phyloP scores from a whole-genome alignment of 2,113 vertebrate species.

The Capra hircus region DNA sequence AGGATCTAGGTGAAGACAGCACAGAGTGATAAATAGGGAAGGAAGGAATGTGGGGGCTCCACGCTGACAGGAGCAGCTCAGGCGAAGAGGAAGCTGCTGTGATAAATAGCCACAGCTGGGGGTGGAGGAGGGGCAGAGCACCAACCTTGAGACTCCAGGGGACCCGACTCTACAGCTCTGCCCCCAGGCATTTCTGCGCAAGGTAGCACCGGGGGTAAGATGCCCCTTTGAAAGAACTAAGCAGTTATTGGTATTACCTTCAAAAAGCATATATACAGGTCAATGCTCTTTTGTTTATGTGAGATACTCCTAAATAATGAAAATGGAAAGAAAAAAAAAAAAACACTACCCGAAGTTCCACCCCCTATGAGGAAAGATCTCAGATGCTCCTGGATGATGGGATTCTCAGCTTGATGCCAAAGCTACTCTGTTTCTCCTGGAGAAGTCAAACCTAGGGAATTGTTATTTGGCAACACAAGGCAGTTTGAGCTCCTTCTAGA shows the following conservation, averaged over 20 bases:
- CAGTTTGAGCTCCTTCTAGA: background rate
- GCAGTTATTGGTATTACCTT: background rate
- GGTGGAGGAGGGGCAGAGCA: fast-evolving
- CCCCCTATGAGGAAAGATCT: background rate
- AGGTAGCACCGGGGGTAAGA: background rate
- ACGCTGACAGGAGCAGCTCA: background rate
- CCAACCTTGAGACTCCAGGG: background rate
- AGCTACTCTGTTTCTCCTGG: background rate
- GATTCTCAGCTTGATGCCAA: background rate
- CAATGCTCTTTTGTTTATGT: background rate
- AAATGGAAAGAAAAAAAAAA: background rate
- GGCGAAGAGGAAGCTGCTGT: background rate
- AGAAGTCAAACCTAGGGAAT: background rate
- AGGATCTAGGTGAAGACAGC: background rate
- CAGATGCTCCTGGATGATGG: background rate
- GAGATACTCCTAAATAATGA: background rate
- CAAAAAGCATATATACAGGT: background rate
- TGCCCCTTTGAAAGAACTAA: background rate
- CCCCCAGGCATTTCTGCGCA: background rate
- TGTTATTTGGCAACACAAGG: background rate
- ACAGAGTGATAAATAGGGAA: background rate
- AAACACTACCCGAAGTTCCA: background rate
- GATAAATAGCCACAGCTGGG: background rate
- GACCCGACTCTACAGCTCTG: background rate
- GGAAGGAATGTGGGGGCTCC: background rate